phyloP scores from a whole-genome alignment of 2,113 vertebrate genomes.

The Arenaria interpres region DNA sequence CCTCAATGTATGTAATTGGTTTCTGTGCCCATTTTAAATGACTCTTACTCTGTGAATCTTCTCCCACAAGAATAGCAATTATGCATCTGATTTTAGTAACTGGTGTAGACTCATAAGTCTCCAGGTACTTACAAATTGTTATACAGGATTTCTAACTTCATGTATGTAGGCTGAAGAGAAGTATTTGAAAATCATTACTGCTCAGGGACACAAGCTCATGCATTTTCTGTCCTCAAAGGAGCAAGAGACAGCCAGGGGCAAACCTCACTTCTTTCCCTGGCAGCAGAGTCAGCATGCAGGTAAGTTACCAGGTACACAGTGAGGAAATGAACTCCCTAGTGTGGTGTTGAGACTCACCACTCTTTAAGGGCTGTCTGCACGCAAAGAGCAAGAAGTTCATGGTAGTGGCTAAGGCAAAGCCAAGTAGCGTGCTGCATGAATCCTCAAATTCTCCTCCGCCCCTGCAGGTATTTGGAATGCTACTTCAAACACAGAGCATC shows the following conservation, averaged over 20 bases:
- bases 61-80: constrained; percentile 46
- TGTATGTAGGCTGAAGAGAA: neutral
- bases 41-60: constrained; percentile 31
- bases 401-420: neutral
- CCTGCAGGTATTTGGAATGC: neutral
- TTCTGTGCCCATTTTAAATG: constrained; percentile 51
- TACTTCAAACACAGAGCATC: neutral
- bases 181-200: constrained; percentile 15
- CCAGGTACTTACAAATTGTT: constrained; percentile 27
- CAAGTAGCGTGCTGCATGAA: neutral
- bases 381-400: neutral
- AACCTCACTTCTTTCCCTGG: neutral
- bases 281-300: neutral
- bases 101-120: neutral
- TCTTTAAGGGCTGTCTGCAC: neutral
- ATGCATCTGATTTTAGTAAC: constrained; percentile 41
- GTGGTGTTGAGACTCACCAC: neutral
- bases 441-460: neutral
- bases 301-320: neutral
- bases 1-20: constrained; percentile 40
- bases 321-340: neutral
- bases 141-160: neutral
- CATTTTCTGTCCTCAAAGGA: neutral
- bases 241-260: neutral
- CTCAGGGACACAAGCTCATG: neutral